Conservation (phyloP, 1,140 invertebrate genomes). For the Cotesia chilonis region DNA sequence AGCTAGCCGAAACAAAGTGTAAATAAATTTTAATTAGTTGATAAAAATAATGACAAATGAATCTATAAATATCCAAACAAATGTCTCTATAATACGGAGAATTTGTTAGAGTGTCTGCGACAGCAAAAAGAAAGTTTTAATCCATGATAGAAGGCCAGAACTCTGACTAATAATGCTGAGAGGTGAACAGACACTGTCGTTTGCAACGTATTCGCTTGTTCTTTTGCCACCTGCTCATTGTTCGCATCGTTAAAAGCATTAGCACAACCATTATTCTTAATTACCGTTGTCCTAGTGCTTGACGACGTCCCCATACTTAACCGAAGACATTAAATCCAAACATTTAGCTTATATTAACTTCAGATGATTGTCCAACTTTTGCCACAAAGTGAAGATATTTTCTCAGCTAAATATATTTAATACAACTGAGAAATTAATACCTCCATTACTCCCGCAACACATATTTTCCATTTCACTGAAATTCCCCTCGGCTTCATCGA, state of each 20-base stretch:
- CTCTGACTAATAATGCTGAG: constrained; percentile 21
- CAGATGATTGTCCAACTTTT: no score
- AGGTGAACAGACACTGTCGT: constrained; percentile 13
- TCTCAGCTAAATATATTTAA: no score
- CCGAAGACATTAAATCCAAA: not conserved
- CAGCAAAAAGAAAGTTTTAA: constrained; percentile 8
- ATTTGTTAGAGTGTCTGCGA: not conserved
- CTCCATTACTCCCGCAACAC: no score
- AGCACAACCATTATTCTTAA: constrained; percentile 56
- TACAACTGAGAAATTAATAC: no score
- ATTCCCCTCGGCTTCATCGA: no score
- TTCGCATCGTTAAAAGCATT: constrained; percentile 58
- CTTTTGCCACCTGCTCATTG: constrained; percentile 51
- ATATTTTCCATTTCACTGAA: no score
- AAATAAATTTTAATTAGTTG: no score
- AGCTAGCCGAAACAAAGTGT: no score
- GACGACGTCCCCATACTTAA: not conserved
- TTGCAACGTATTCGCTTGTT: not conserved
- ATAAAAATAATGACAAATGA: not conserved
- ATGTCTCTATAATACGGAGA: not conserved
- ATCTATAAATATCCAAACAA: not conserved
- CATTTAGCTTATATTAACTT: not conserved
- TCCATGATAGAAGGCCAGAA: constrained; percentile 11
- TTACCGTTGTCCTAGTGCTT: constrained; percentile 44
- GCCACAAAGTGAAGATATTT: no score